These are phyloP conservation scores for Conus ventricosus DNA, from an alignment of 1,140 invertebrate genomes.

Conservation along the genomic window DNA sequence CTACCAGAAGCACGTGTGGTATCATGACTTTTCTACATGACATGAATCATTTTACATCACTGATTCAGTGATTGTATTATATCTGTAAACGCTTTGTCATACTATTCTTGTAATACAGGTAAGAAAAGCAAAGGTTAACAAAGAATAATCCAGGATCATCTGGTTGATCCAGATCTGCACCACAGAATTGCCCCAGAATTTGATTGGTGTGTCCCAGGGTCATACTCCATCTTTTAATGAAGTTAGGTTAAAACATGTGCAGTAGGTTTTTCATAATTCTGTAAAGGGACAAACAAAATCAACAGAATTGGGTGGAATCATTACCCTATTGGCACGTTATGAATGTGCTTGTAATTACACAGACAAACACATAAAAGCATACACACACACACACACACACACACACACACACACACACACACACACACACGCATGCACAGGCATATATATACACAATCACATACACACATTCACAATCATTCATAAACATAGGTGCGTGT, in stretches of 20 bases:
- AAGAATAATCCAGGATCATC: neutral
- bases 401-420: neutral
- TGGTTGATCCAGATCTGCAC: neutral
- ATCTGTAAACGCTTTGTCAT: neutral
- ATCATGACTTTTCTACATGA: neutral
- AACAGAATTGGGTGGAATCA: neutral
- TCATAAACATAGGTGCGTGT: neutral
- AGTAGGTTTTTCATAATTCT: neutral
- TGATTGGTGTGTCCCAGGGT: neutral
- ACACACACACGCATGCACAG: neutral
- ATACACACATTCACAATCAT: neutral
- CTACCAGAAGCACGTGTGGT: too few species aligned
- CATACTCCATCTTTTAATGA: neutral
- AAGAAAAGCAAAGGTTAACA: neutral
- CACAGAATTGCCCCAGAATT: neutral
- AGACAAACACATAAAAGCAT: neutral
- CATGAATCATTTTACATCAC: neutral
- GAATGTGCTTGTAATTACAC: neutral
- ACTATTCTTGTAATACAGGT: neutral
- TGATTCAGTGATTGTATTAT: neutral
- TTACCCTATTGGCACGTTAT: neutral
- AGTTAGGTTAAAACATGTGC: neutral
- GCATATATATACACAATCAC: neutral
- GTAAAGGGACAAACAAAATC: neutral
- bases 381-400: neutral